A percentile compares a stretch with the other conserved stretches of the same genome.
These are phyloP conservation scores for Echinops telfairi DNA, from an alignment of 2,113 vertebrate species.

Conservation along the genomic window DNA sequence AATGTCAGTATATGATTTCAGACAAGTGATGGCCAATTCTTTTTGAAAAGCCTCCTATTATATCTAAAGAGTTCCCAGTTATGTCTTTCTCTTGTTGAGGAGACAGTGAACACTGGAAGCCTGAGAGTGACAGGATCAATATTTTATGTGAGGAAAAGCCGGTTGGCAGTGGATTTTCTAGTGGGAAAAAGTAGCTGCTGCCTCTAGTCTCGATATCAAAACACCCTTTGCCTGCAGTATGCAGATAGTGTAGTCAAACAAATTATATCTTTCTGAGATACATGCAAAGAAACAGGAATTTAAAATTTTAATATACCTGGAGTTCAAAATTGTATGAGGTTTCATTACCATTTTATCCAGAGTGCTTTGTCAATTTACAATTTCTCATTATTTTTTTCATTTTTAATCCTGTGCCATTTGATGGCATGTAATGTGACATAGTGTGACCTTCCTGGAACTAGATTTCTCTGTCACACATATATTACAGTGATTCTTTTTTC, in stretches of 20 bases:
- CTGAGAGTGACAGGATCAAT: neutral
- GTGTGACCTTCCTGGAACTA: neutral
- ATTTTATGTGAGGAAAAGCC: neutral
- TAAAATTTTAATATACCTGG: constrained; percentile 4
- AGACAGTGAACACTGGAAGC: neutral
- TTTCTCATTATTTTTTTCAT: constrained; percentile 26
- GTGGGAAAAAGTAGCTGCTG: neutral
- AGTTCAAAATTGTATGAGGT: constrained; percentile 2
- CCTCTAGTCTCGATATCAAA: neutral
- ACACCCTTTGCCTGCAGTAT: neutral
- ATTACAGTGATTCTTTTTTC: neutral
- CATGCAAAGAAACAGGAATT: neutral
- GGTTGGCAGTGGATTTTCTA: neutral
- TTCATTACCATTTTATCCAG: constrained; percentile 33
- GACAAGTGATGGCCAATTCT: neutral
- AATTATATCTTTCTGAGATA: neutral
- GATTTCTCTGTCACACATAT: neutral
- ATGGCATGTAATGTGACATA: neutral
- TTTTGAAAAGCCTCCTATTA: constrained; percentile 2
- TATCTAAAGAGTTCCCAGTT: neutral
- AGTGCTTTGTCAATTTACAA: constrained; percentile 18
- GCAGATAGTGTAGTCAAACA: neutral
- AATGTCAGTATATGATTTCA: neutral
- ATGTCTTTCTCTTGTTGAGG: neutral
- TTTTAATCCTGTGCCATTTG: neutral